These are phyloP conservation scores for Oryzias curvinotus DNA, from an alignment of 2,113 vertebrate genomes.

Conservation along the genomic window DNA sequence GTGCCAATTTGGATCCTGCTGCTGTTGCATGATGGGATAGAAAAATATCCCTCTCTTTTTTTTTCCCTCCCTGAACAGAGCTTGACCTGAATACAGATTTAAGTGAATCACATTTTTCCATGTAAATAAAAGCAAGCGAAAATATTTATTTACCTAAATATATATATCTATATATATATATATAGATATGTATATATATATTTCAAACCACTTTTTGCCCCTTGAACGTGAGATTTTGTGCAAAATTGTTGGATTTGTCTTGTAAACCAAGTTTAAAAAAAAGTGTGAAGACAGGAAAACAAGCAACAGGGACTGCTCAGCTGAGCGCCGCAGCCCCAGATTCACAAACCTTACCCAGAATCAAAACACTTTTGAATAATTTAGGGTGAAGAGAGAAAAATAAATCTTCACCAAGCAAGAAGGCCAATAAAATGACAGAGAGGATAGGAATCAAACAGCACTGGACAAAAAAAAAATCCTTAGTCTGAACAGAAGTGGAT, in stretches of 20 bases:
- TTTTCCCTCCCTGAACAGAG: slow-evolving; percentile 52
- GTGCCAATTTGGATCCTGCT: slow-evolving; percentile 75
- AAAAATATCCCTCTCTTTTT: slow-evolving; percentile 60
- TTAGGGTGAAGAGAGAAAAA: slow-evolving; percentile 75
- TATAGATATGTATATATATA: not conserved
- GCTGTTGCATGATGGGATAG: slow-evolving; percentile 75
- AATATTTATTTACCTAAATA: slow-evolving; percentile 31
- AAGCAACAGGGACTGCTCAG: slow-evolving; percentile 68
- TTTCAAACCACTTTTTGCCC: slow-evolving; percentile 29
- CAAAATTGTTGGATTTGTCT: slow-evolving; percentile 34
- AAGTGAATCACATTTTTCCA: slow-evolving; percentile 50
- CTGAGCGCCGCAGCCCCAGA: slow-evolving; percentile 75
- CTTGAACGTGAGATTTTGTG: slow-evolving; percentile 60
- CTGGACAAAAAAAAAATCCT: not conserved
- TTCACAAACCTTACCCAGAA: slow-evolving; percentile 81
- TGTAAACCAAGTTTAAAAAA: slow-evolving; percentile 45
- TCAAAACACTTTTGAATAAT: slow-evolving; percentile 86
- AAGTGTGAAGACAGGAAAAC: slow-evolving; percentile 53
- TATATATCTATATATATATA: slow-evolving; percentile 35
- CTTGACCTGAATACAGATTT: slow-evolving; percentile 79
- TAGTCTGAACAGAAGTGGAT: slow-evolving; percentile 11
- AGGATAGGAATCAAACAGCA: slow-evolving; percentile 39
- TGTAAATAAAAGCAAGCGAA: slow-evolving; percentile 38
- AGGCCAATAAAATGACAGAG: slow-evolving; percentile 61
- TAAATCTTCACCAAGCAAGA: slow-evolving; percentile 63